These are phyloP conservation scores for Otus sunia DNA, from an alignment of 2,113 vertebrate species.

Conservation along the genomic window DNA sequence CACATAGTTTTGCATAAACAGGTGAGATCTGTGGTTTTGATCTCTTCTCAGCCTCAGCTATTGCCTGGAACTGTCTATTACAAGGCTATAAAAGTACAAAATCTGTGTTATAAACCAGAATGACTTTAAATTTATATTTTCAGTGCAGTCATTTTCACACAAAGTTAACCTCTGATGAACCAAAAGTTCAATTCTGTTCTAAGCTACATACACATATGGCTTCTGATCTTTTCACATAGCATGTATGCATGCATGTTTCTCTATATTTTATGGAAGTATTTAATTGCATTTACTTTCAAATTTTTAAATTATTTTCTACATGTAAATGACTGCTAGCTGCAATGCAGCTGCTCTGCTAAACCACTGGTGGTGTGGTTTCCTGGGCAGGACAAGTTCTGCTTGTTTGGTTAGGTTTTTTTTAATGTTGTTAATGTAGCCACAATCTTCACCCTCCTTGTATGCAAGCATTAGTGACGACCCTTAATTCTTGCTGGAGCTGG, in stretches of 20 bases:
- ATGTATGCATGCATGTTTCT: neutral
- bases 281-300: neutral
- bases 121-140: neutral
- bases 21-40: neutral
- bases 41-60: neutral
- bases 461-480: neutral
- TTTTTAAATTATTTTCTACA: neutral
- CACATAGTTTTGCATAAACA: neutral
- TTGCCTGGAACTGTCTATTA: neutral
- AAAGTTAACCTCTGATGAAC: neutral
- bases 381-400: neutral
- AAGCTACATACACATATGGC: neutral
- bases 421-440: neutral
- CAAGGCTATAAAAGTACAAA: neutral
- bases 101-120: neutral
- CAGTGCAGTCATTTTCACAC: neutral
- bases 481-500: neutral
- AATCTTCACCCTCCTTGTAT: neutral
- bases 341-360: neutral
- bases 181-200: neutral
- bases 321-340: neutral
- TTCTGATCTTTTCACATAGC: neutral
- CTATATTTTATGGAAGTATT: neutral
- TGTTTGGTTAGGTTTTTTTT: neutral
- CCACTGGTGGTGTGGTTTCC: neutral